Conservation (phyloP, 2,113 vertebrate genomes). For the Gasterosteus aculeatus region DNA sequence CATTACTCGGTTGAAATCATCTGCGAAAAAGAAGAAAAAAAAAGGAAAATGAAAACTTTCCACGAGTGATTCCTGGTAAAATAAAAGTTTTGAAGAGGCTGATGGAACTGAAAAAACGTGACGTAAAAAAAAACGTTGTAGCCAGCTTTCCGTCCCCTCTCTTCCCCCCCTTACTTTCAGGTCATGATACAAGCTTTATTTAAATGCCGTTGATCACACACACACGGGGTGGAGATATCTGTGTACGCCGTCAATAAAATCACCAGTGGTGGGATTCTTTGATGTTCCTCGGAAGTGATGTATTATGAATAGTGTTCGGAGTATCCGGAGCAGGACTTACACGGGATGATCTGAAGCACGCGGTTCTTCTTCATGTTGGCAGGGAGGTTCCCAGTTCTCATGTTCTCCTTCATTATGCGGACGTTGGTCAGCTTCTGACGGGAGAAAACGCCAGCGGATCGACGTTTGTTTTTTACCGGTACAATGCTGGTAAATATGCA, state of each 20-base stretch:
- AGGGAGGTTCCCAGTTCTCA: slow-evolving; percentile 95
- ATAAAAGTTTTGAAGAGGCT: slow-evolving; percentile 52
- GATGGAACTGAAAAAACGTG: slow-evolving; percentile 9
- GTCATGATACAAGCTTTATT: slow-evolving; percentile 34
- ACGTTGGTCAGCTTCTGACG: slow-evolving; percentile 94
- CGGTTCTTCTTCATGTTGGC: slow-evolving; percentile 99
- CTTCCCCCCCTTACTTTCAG: slow-evolving; percentile 12
- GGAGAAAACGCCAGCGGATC: not conserved
- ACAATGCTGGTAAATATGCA: slow-evolving; percentile 3
- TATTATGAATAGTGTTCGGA: slow-evolving; percentile 58
- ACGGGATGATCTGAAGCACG: slow-evolving; percentile 98
- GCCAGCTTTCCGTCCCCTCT: slow-evolving; percentile 6
- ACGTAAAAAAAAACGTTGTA: slow-evolving; percentile 52
- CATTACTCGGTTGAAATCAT: slow-evolving; percentile 98
- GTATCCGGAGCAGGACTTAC: slow-evolving; percentile 80
- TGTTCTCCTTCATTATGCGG: slow-evolving; percentile 98
- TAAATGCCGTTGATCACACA: slow-evolving; percentile 60
- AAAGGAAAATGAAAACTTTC: slow-evolving; percentile 63
- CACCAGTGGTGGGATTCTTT: slow-evolving; percentile 52
- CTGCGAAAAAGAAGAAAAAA: slow-evolving; percentile 72
- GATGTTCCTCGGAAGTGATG: slow-evolving; percentile 71
- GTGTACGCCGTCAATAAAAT: slow-evolving; percentile 54
- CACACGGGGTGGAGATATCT: slow-evolving; percentile 54
- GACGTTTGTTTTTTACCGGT: not conserved
- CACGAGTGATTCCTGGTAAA: slow-evolving; percentile 59